Percentiles rank a stretch among this genome's conserved stretches.
These are phyloP conservation scores for Melitaea cinxia DNA, from an alignment of 1,140 invertebrate species.

Conservation along the genomic window DNA sequence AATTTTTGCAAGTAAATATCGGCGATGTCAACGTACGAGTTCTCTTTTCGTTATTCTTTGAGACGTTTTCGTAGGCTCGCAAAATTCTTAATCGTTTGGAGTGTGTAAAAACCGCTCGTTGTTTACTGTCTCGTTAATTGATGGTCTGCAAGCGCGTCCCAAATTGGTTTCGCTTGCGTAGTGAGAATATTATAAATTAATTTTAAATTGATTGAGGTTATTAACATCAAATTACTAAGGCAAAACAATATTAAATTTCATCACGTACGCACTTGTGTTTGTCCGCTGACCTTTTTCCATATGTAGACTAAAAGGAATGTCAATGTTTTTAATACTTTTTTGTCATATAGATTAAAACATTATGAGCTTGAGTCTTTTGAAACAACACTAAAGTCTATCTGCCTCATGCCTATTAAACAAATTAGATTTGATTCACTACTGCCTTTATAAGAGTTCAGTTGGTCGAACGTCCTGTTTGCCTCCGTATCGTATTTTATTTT, in stretches of 20 bases:
- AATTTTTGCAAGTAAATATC: conserved; percentile 76
- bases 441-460: conserved; percentile 56
- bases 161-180: conserved; percentile 37
- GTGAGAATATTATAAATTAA: conserved; percentile 43
- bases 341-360: too few species aligned
- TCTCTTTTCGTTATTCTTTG: conserved; percentile 54
- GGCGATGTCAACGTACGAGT: conserved; percentile 69
- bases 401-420: conserved; percentile 63
- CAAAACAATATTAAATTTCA: conserved; percentile 35
- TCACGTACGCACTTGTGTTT: conserved; percentile 27
- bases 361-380: conserved; percentile 32
- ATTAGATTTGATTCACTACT: conserved; percentile 65
- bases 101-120: conserved; percentile 45
- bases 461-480: conserved; percentile 32
- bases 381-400: conserved; percentile 57
- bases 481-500: conserved; percentile 13
- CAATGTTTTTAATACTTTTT: too few species aligned
- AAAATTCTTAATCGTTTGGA: conserved; percentile 41
- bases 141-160: conserved; percentile 41
- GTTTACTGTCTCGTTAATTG: conserved; percentile 47
- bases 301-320: conserved; percentile 5
- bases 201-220: conserved; percentile 41
- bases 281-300: conserved; percentile 37
- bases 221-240: conserved; percentile 28
- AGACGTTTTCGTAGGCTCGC: conserved; percentile 46